Evolutionary conservation across 2,113 vertebrate species (phyloP).

Genomic region (Ciconia stormi): DNA sequence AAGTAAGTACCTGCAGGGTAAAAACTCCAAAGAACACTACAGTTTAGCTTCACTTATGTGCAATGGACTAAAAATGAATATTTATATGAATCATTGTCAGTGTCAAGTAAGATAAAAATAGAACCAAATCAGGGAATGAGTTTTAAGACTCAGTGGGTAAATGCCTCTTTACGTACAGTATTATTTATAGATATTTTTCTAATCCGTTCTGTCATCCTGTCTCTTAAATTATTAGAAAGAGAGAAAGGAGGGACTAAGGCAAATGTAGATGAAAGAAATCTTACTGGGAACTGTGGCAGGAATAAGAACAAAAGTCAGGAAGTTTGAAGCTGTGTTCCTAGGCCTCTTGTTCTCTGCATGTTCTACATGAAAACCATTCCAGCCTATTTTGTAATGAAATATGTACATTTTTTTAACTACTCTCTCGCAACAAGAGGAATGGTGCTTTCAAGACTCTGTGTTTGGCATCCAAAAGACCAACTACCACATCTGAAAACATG

Average conservation of each 20-base stretch:
- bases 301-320: not conserved
- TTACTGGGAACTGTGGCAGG: not conserved
- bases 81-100: conserved; percentile 67
- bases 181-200: conserved; percentile 63
- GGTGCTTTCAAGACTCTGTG: not conserved
- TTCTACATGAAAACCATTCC: not conserved
- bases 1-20: not conserved
- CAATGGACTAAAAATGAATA: conserved; percentile 56
- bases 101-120: conserved; percentile 65
- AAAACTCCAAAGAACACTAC: not conserved
- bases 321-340: not conserved
- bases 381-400: not conserved
- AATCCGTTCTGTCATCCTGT: conserved; percentile 58
- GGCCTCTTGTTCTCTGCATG: not conserved
- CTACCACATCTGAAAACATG: not conserved
- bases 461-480: not conserved
- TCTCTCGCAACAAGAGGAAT: not conserved
- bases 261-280: not conserved
- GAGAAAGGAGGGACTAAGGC: not conserved
- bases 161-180: conserved; percentile 22
- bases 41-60: conserved; percentile 23
- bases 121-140: conserved; percentile 30
- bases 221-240: conserved; percentile 60
- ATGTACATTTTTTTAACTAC: not conserved
- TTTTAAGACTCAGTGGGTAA: conserved; percentile 48